A percentile compares a stretch with the other conserved stretches of the same genome.
Evolutionary conservation across 2,888 invertebrate species (phyloP).

Genomic region (Erebia aethiops): DNA sequence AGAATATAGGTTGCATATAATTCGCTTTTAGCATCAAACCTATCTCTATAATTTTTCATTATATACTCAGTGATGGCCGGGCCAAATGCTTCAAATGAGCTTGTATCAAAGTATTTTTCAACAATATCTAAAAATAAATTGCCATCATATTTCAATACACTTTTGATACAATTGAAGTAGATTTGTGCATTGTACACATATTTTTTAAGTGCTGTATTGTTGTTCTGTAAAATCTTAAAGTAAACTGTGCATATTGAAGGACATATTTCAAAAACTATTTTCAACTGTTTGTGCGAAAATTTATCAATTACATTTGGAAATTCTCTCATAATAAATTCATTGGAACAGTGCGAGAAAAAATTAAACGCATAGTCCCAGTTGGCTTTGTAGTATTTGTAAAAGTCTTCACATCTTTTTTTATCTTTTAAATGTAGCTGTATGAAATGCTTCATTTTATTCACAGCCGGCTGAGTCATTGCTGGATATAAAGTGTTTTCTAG

Average conservation of each 20-base stretch:
- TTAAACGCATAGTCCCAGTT: conserved; percentile 52
- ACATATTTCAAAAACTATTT: conserved; percentile 55
- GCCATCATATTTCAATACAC: conserved; percentile 52
- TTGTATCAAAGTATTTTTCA: conserved; percentile 53
- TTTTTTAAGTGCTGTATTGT: conserved; percentile 42
- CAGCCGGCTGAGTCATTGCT: conserved; percentile 60
- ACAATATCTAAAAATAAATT: conserved; percentile 54
- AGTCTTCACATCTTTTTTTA: conserved; percentile 50
- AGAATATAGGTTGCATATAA: conserved; percentile 55
- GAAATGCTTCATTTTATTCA: conserved; percentile 59
- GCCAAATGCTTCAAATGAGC: conserved; percentile 43
- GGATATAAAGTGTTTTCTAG: conserved; percentile 60
- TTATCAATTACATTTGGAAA: conserved; percentile 49
- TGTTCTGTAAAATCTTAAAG: conserved; percentile 50
- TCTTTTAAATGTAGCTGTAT: conserved; percentile 52
- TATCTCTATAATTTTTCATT: conserved; percentile 51
- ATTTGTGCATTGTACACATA: conserved; percentile 45
- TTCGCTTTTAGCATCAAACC: conserved; percentile 55
- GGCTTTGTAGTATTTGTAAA: conserved; percentile 57
- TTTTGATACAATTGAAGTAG: conserved; percentile 53
- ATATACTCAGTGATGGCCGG: conserved; percentile 51
- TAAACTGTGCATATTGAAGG: conserved; percentile 53
- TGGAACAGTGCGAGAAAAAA: conserved; percentile 54
- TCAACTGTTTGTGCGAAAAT: conserved; percentile 53
- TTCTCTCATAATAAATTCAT: conserved; percentile 52